These are phyloP conservation scores for Athene noctua DNA, from an alignment of 2,113 vertebrate genomes.

Conservation along the genomic window DNA sequence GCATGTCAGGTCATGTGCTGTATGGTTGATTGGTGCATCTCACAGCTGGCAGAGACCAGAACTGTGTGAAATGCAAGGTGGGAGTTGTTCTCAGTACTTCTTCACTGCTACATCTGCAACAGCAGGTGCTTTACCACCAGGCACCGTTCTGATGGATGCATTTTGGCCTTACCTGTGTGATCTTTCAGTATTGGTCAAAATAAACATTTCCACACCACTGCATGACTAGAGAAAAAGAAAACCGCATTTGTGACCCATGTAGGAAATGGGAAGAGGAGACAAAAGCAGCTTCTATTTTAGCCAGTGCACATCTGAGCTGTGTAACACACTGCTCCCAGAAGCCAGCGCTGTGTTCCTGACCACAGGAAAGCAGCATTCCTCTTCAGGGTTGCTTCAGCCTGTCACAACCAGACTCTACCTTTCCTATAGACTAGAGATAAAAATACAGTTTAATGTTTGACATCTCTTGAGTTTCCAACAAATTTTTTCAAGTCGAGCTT, in stretches of 20 bases:
- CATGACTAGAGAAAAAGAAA: neutral
- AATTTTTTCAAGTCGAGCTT: neutral
- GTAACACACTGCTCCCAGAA: neutral
- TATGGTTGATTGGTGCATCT: neutral
- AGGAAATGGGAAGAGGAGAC: neutral
- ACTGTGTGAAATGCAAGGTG: neutral
- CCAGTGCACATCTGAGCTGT: neutral
- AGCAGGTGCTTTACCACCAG: neutral
- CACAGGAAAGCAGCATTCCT: neutral
- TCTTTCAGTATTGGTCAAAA: neutral
- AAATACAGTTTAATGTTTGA: neutral
- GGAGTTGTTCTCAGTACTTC: neutral
- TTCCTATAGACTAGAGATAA: neutral
- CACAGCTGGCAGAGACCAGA: neutral
- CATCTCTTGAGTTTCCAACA: neutral
- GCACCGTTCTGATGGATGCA: neutral
- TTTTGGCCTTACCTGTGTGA: neutral
- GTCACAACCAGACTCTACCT: neutral
- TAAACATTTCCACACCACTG: neutral
- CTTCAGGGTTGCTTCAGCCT: neutral
- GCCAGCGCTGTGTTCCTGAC: neutral
- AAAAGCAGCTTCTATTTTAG: neutral
- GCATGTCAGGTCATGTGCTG: neutral
- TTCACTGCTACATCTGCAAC: neutral
- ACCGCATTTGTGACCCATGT: neutral